Percentiles rank a stretch among this genome's conserved stretches.
These are phyloP conservation scores for Caenorhabditis virilis DNA, from an alignment of 2,888 invertebrate genomes.

Conservation along the genomic window DNA sequence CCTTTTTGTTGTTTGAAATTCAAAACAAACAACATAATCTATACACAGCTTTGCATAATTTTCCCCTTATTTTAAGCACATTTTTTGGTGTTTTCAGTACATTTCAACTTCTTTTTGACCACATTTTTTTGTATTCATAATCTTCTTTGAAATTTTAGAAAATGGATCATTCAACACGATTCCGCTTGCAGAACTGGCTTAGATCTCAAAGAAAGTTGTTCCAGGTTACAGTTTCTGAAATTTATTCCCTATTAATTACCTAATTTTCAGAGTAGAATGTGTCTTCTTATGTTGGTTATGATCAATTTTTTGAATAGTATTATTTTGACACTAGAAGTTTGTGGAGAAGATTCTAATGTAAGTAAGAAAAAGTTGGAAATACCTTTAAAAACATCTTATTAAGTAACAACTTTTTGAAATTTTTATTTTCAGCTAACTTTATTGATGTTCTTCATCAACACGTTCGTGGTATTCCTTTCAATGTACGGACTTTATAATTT, in stretches of 20 bases:
- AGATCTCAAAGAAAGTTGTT: slow-evolving; percentile 38
- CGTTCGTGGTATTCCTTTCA: slow-evolving; percentile 36
- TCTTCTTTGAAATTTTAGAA: no score
- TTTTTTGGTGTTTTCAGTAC: no score
- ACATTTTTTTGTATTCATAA: no score
- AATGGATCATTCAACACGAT: slow-evolving; percentile 47
- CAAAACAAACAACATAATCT: no score
- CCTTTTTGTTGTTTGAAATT: no score
- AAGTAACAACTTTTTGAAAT: no score
- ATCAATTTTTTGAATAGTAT: slow-evolving; percentile 47
- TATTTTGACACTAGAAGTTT: slow-evolving; percentile 41
- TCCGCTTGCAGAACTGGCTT: slow-evolving; percentile 41
- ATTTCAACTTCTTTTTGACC: no score
- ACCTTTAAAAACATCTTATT: background rate
- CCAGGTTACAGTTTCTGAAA: slow-evolving; percentile 17
- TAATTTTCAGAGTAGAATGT: slow-evolving; percentile 38
- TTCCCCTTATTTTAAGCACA: no score
- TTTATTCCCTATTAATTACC: background rate
- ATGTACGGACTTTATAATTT: slow-evolving; percentile 45
- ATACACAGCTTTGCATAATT: no score
- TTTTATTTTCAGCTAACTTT: slow-evolving; percentile 34
- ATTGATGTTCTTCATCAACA: slow-evolving; percentile 38
- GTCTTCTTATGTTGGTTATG: slow-evolving; percentile 36
- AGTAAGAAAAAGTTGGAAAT: background rate
- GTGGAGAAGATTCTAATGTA: slow-evolving; percentile 42